Base-by-base conservation (phyloP, 2,113 vertebrate species). In the Pterocles gutturalis region DNA sequence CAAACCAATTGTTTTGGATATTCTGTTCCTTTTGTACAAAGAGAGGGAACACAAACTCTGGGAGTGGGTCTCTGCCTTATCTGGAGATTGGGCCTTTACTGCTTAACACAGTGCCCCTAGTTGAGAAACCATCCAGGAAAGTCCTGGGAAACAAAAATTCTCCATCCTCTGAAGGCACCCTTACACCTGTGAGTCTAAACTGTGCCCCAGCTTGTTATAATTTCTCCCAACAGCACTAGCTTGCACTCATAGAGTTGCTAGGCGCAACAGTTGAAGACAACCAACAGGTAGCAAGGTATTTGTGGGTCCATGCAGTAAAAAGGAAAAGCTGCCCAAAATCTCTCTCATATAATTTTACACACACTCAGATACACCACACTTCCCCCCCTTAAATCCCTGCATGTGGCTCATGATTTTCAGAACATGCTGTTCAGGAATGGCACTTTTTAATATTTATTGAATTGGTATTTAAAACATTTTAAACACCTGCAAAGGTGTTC, bases 401-500 rank as follows among this genome's bases (percentile, higher is more conserved):
- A 20, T 19, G 24, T 25, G 15, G 18, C 21, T 83, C 45, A 55
- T 0, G 0, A 9, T 28, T 49, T 61, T 89, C 21, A 8, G 53
- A 26, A 38, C 17, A 10, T 12, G 11, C 19, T 71, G 22, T 29
- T 67, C 46, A 58, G 41, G 54, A 87, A 86, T n/a, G 31, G 25
- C 17, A 91, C 33, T 66, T 87, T 31, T 36, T 29, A 64, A 7
- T 36, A 41, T 15, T 49, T 83, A n/a, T 58, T 67, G 43, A 54
- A 71, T 5, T 20, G 21, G 24, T 76, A 36, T 88, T 86, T 87
- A 65, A 83, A 87, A 65, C 45, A 83, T 34, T 89, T 91, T 87
- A 75, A 85, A 55, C 26, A 93, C 22, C 57, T 62, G 62, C 20
- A 91, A 89, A 81, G 38, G 43, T 45, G 33, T 87, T 93, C 54